Conservation (phyloP, 2,888 invertebrate species). For the Neoitamus cyanurus region DNA sequence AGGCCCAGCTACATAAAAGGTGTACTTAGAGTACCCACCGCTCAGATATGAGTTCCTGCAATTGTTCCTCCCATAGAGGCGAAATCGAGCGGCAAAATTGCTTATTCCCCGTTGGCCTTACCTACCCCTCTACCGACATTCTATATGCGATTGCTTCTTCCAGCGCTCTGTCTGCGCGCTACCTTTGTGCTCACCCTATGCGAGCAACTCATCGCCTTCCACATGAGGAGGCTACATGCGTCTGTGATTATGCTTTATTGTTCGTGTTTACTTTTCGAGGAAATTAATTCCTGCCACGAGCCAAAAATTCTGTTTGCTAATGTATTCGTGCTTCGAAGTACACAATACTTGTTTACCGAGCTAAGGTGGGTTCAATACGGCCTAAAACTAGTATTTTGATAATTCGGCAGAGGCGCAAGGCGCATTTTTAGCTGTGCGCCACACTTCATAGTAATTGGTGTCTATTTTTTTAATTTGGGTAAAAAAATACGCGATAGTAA, state of each 20-base stretch:
- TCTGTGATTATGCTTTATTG: conserved; percentile 3
- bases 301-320: background rate
- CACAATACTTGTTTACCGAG: background rate
- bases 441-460: no score
- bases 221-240: background rate
- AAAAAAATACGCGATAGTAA: no score
- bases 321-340: background rate
- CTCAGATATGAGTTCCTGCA: background rate
- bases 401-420: background rate
- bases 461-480: no score
- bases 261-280: background rate
- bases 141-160: background rate
- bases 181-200: conserved; percentile 16
- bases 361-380: background rate
- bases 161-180: background rate
- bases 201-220: background rate
- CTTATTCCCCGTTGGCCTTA: background rate
- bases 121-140: background rate
- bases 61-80: background rate
- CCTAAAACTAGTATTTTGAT: background rate
- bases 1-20: background rate
- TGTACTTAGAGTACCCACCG: background rate
- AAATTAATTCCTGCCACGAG: conserved; percentile 16
- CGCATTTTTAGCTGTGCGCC: no score
- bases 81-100: background rate